Evolutionary conservation across 64 coral and sea anemone genomes (phyloP), one percentile per base, ranked within the genome.

Genomic region (Dendronephthya gigantea): DNA sequence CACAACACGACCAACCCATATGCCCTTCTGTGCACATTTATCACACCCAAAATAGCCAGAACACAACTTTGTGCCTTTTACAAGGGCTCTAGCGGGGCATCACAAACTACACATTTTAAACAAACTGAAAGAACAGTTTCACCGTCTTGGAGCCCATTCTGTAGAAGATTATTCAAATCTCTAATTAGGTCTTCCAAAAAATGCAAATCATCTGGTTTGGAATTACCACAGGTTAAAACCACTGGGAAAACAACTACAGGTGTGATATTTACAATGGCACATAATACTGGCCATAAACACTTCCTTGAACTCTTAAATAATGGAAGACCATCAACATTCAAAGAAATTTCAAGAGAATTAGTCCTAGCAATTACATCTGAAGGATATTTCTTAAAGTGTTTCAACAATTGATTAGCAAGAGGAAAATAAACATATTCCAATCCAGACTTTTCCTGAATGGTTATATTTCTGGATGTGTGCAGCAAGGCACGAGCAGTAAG

Each of bases 241-340:
- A 79, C 72, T 34, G 72, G 72, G 37, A 79, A 79, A 79, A 79
- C 36, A 14, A 79, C 8, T 13, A 79, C 72, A 36, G 72, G 72
- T 39, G 34, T 79, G 72, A 79, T 6, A 29, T 79, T 79, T 79
- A 39, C 36, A 15, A 79, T 79, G 36, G 72, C 72, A 79, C 72
- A 36, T 19, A 79, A 39, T 33, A 79, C 72, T 16, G 72, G 72
- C 72, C 72, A 79, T 79, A 79, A 79, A 19, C 28, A 14, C 7
- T 13, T 79, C 10, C 7, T 36, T 79, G 72, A 79, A 39, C 72
- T 79, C 29, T 79, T 79, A 19, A 79, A 79, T 34, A 79, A 36
- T 1, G 30, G 32, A 79, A 79, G 72, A 39, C 72, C 72, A 79
- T 79, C 72, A 33, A 79, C 72, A 79, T 79, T 79, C 17, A 79